Evolutionary conservation across 2,888 invertebrate genomes (phyloP), one percentile per base, ranked within the genome.

Genomic region (Petrolisthes cinctipes): DNA sequence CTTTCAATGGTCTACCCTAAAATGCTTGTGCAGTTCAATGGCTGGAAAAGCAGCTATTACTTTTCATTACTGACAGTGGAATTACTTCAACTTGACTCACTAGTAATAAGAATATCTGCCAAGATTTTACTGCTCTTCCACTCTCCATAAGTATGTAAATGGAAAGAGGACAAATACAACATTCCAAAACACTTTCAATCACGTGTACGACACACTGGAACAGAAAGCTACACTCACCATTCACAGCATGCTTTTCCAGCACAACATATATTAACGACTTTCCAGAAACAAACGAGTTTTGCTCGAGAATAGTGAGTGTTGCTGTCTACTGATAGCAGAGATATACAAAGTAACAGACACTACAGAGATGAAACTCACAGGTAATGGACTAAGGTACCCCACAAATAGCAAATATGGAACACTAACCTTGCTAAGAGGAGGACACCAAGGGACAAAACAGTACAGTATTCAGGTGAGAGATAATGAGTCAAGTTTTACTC

Each of bases 1-100:
- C 87, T 87, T 87, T 87, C 87, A 87, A 82, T 80, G 83, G 68
- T 68, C 87, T 87, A 87, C 83, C 79, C 68, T 80, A 87, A 73
- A 83, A 87, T 80, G 86, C 86, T 86, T 71, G 80, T 79, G 83
- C 87, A 87, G 80, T 73, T 80, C 79, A 80, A 82, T 82, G 82
- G 82, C 78, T 61, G 83, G 87, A 83, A 87, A 87, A 87, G 87
- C 83, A 87, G 87, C 71, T 80, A 78, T 68, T 57, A 71, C 23
- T 85, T 51, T 53, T 76, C 81, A 73, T 71, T 68, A 17, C 76
- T 76, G 57, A 75, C 66, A 57, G 73, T 76, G 37, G 14, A 73
- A 23, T 71, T 23, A 37, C 66, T 37, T 66, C 79, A 17, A 53
- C 37, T n/a, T 37, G 71, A 11, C 61, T 57, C 7, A 61, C n/a